A percentile compares a stretch with the other conserved stretches of the same genome.
Evolutionary conservation across 2,113 vertebrate species (phyloP).

Genomic region (Paratilapia polleni): DNA sequence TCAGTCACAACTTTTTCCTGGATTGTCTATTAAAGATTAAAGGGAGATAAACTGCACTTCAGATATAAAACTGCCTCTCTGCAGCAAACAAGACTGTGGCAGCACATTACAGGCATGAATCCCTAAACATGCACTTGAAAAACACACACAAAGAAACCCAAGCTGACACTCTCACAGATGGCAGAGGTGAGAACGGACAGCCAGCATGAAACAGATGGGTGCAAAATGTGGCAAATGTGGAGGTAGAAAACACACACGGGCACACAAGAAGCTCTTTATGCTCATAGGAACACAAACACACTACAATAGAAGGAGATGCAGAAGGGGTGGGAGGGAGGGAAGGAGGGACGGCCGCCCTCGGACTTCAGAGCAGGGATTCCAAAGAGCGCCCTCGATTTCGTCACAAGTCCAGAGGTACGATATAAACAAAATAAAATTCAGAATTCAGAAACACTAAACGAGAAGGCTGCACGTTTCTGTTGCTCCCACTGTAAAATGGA

Average conservation of each 20-base stretch:
- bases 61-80: not conserved
- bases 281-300: conserved; percentile 23
- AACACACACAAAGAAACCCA: conserved; percentile 5
- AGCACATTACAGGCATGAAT: conserved; percentile 2
- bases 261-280: conserved; percentile 21
- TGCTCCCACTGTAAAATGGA: conserved; percentile 67
- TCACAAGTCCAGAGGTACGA: conserved; percentile 48
- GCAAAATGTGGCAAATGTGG: conserved; percentile 57
- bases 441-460: not conserved
- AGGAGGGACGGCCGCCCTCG: conserved; percentile 41
- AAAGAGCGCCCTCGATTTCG: conserved; percentile 55
- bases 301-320: not conserved
- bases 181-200: conserved; percentile 73
- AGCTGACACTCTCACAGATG: conserved; percentile 72
- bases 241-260: conserved; percentile 34
- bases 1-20: conserved; percentile 1
- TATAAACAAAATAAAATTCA: conserved; percentile 6
- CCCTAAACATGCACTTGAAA: not conserved
- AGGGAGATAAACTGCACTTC: not conserved
- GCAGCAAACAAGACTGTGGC: not conserved
- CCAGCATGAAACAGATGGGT: conserved; percentile 75
- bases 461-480: conserved; percentile 49
- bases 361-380: conserved; percentile 68
- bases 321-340: not conserved
- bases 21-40: not conserved